A percentile compares a stretch with the other conserved stretches of the same genome.
Conservation (phyloP, 2,113 vertebrate genomes). For the Colossoma macropomum region DNA sequence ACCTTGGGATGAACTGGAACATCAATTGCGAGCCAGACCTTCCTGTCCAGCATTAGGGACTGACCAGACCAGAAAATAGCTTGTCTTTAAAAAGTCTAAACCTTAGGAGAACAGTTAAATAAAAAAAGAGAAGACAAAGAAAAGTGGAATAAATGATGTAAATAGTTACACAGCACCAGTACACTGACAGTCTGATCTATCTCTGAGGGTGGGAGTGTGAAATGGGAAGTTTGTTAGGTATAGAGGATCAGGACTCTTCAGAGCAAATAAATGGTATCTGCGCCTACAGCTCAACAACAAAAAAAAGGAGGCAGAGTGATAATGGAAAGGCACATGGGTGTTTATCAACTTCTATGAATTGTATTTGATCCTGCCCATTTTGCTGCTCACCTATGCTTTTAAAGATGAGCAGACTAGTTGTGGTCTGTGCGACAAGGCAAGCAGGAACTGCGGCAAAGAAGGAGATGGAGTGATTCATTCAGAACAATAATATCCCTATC, state of each 20-base stretch:
- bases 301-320: conserved; percentile 17
- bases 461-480: conserved; percentile 41
- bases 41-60: too few relatives aligned
- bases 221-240: conserved; percentile 16
- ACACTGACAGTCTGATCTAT: conserved; percentile 37
- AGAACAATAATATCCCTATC: conserved; percentile 42
- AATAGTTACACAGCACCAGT: background rate
- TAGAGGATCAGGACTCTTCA: conserved; percentile 3
- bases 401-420: conserved; percentile 24
- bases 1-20: too few relatives aligned
- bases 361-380: conserved; percentile 40
- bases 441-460: conserved; percentile 15
- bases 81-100: too few relatives aligned
- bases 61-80: too few relatives aligned
- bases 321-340: conserved; percentile 41
- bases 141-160: conserved; percentile 13
- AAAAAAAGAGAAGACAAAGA: background rate
- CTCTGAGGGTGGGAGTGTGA: conserved; percentile 29
- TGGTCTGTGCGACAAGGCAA: conserved; percentile 38
- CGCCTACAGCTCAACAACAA: background rate
- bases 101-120: background rate
- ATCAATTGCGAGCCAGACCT: too few relatives aligned
- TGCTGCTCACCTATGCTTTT: background rate
- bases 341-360: conserved; percentile 49
- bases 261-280: conserved; percentile 26